These are phyloP conservation scores for Ichneumoninae sp. DNA, from an alignment of 2,888 invertebrate genomes.

Conservation along the genomic window DNA sequence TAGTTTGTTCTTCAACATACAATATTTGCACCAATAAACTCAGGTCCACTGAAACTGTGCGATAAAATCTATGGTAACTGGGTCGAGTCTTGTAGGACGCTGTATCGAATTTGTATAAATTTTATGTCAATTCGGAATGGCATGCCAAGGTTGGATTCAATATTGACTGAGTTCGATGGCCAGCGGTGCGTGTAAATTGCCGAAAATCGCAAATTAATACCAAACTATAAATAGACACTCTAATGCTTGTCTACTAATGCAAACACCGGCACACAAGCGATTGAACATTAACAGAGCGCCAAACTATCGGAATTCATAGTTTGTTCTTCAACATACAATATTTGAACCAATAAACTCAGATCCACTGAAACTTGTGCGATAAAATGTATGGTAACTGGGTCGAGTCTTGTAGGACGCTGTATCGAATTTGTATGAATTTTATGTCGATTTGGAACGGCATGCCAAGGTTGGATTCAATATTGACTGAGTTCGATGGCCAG, in stretches of 20 bases:
- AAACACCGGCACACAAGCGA: too few species aligned
- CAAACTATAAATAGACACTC: too few species aligned
- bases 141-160: too few species aligned
- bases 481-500: constrained; percentile 6
- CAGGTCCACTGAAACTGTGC: not conserved
- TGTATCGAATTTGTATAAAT: not conserved
- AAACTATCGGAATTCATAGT: too few species aligned
- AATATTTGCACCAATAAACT: too few species aligned
- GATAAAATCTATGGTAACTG: constrained; percentile 9
- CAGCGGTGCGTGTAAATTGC: too few species aligned
- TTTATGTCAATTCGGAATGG: too few species aligned
- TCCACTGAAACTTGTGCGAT: not conserved
- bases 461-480: constrained; percentile 28
- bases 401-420: not conserved
- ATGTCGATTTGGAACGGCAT: not conserved
- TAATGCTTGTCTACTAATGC: not conserved
- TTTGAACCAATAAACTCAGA: not conserved
- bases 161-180: too few species aligned
- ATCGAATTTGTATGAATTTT: not conserved
- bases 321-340: too few species aligned
- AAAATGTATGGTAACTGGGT: constrained; percentile 11
- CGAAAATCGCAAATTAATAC: too few species aligned
- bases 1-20: too few species aligned
- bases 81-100: not conserved
- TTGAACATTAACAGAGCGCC: too few species aligned